Percentiles rank a stretch among this genome's conserved stretches.
Conservation (phyloP, 2,113 vertebrate genomes). For the Piaya cayana region DNA sequence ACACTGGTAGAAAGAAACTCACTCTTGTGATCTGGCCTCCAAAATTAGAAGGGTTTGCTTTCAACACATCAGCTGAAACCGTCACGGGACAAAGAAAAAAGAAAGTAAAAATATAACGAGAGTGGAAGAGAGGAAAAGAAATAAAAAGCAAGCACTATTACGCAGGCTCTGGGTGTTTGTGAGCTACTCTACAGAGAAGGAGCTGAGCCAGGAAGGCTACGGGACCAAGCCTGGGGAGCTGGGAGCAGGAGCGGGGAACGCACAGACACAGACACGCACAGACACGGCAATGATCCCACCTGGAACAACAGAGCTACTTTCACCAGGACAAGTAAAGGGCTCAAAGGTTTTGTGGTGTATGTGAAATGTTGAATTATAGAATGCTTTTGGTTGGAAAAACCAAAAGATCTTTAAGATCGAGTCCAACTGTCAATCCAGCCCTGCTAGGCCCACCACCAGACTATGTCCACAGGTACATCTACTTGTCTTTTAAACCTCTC, state of each 20-base stretch:
- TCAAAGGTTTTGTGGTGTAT: constrained; percentile 7
- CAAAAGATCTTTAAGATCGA: too few relatives aligned
- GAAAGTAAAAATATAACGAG: constrained; percentile 76
- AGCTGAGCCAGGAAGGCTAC: constrained; percentile 19
- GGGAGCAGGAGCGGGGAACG: neutral
- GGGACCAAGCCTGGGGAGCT: neutral
- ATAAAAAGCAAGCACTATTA: constrained; percentile 70
- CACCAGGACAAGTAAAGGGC: constrained; percentile 58
- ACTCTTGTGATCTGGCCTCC: constrained; percentile 83
- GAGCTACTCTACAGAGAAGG: constrained; percentile 32
- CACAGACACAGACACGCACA: neutral
- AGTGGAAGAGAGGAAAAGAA: constrained; percentile 60
- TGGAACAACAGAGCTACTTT: constrained; percentile 7
- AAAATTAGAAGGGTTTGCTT: constrained; percentile 84
- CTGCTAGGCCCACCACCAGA: too few relatives aligned
- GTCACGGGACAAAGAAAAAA: constrained; percentile 74
- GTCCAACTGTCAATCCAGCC: too few relatives aligned
- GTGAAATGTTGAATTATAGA: neutral
- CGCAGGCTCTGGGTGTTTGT: constrained; percentile 24
- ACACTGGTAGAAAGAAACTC: constrained; percentile 78
- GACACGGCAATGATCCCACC: constrained; percentile 44
- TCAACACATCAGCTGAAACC: constrained; percentile 83
- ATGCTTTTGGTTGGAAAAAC: too few relatives aligned
- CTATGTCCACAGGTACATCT: too few relatives aligned
- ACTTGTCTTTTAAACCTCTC: too few relatives aligned